These are phyloP conservation scores for Echinops telfairi DNA, from an alignment of 2,113 vertebrate species.

Conservation along the genomic window DNA sequence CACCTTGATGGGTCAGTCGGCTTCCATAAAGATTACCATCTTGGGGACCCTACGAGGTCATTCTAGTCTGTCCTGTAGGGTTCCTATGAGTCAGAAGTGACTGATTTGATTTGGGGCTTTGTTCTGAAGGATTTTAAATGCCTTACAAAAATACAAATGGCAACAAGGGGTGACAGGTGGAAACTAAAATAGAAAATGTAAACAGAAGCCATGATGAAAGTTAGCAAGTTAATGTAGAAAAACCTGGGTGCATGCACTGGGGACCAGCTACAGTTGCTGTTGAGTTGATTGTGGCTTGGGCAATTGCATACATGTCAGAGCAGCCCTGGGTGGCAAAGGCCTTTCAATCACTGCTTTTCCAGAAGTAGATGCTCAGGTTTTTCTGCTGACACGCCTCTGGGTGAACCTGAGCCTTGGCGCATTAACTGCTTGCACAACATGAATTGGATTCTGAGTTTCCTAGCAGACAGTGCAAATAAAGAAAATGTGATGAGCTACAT, in stretches of 20 bases:
- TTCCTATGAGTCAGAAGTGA: neutral
- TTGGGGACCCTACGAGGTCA: neutral
- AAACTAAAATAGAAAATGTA: neutral
- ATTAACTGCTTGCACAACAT: neutral
- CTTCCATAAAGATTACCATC: neutral
- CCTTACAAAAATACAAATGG: neutral
- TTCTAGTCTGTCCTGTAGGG: neutral
- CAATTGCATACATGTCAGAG: too few species aligned
- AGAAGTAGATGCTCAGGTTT: too few species aligned
- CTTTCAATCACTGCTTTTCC: too few species aligned
- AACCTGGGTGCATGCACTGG: too few species aligned
- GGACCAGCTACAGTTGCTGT: too few species aligned
- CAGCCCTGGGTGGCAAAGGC: too few species aligned
- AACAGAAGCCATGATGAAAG: too few species aligned
- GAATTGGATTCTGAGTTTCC: slow-evolving; percentile 29
- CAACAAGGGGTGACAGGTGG: neutral
- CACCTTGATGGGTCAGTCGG: neutral
- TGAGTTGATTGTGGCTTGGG: too few species aligned
- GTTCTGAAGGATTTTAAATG: neutral
- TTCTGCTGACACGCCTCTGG: neutral
- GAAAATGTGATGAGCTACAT: neutral
- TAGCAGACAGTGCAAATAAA: neutral
- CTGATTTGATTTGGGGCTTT: neutral
- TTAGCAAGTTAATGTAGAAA: too few species aligned
- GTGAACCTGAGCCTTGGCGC: neutral